Evolutionary conservation across 2,888 invertebrate genomes (phyloP).

Genomic region (Mimumesa dahlbomi): DNA sequence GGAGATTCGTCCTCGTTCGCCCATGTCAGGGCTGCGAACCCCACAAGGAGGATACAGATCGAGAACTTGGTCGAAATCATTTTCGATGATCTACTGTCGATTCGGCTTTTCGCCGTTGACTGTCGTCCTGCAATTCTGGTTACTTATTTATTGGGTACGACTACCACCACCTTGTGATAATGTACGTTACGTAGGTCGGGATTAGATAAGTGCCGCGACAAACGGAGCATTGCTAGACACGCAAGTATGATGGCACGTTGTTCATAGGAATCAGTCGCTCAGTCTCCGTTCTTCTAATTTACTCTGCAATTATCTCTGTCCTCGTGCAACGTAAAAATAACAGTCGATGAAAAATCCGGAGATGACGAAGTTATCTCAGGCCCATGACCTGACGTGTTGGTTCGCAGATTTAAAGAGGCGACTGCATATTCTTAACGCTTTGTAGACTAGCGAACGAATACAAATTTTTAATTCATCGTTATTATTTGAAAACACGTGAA

Average conservation of each 20-base stretch:
- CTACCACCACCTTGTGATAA: background rate
- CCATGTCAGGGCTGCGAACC: background rate
- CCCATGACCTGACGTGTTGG: too few relatives aligned
- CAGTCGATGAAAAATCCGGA: too few relatives aligned
- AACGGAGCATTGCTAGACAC: background rate
- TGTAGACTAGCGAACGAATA: too few relatives aligned
- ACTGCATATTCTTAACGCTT: too few relatives aligned
- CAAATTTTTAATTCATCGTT: too few relatives aligned
- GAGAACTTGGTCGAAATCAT: conserved; percentile 23
- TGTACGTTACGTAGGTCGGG: background rate
- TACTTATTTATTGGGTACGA: conserved; percentile 30
- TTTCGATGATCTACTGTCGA: background rate
- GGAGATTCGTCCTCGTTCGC: conserved; percentile 47
- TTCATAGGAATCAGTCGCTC: background rate
- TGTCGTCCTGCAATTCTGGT: background rate
- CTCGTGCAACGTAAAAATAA: too few relatives aligned
- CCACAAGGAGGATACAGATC: conserved; percentile 14
- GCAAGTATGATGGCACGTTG: background rate
- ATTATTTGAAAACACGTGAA: too few relatives aligned
- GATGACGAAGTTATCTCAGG: too few relatives aligned
- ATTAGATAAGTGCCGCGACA: conserved; percentile 9
- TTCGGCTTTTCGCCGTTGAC: background rate
- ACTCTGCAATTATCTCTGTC: too few relatives aligned
- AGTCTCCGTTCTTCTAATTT: background rate
- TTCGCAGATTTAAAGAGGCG: too few relatives aligned